phyloP scores from a whole-genome alignment of 2,888 invertebrate genomes.

The Matsumyia berberina region DNA sequence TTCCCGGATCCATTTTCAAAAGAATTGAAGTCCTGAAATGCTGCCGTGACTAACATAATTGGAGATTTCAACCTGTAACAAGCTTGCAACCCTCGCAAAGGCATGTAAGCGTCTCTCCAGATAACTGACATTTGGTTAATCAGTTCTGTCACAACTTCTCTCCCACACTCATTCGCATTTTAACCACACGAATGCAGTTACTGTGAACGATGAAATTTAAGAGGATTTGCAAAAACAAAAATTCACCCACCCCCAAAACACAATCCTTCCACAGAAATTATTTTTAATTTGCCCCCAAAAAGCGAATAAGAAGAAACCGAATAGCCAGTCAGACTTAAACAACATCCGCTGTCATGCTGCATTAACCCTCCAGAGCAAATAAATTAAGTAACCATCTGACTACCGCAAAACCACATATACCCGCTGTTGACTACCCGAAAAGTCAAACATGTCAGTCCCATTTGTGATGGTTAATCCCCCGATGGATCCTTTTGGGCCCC shows the following conservation, averaged over 20 bases:
- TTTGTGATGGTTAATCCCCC: conserved; percentile 72
- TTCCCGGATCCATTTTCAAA: no score
- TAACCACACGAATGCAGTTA: conserved; percentile 1
- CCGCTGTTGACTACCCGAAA: conserved; percentile 70
- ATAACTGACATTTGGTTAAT: conserved; percentile 16
- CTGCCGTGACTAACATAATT: no score
- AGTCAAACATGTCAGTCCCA: conserved; percentile 73
- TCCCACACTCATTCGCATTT: background rate
- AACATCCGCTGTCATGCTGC: conserved; percentile 67
- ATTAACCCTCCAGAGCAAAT: conserved; percentile 68
- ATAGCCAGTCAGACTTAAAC: conserved; percentile 48
- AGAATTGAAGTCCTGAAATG: no score
- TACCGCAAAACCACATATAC: conserved; percentile 68
- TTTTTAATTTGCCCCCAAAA: conserved; percentile 46
- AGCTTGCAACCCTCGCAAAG: background rate
- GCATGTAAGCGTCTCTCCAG: background rate
- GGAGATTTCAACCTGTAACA: background rate
- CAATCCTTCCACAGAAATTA: conserved; percentile 24
- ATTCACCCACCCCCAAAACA: background rate
- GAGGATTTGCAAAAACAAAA: conserved; percentile 4
- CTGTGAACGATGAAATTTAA: conserved; percentile 20
- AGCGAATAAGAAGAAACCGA: conserved; percentile 23
- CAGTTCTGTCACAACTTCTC: conserved; percentile 1
- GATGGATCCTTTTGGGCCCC: conserved; percentile 46
- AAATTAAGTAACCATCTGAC: conserved; percentile 72